phyloP scores from a whole-genome alignment of 2,113 vertebrate genomes.

The Anseranas semipalmata region DNA sequence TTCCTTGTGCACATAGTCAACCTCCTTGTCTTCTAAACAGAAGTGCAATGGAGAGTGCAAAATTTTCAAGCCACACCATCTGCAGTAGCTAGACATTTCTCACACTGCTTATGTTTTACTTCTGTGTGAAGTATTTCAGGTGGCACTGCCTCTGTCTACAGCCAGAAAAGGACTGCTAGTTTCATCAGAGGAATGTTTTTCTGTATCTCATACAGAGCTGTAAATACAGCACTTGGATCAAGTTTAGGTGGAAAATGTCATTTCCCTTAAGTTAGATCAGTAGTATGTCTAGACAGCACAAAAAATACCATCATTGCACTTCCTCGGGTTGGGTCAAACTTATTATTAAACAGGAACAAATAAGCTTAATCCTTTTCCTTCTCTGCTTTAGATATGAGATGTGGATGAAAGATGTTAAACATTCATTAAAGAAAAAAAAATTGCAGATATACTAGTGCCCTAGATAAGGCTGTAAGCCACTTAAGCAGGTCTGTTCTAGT shows the following conservation, averaged over 20 bases:
- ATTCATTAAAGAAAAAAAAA: not conserved
- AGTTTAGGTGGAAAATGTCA: not conserved
- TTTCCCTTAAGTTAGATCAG: not conserved
- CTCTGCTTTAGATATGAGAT: not conserved
- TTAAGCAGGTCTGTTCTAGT: rapidly evolving
- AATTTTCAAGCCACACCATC: not conserved
- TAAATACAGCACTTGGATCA: not conserved
- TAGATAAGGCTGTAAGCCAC: not conserved
- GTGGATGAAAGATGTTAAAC: not conserved
- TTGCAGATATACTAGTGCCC: too few species aligned
- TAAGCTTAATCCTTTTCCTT: not conserved
- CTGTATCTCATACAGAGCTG: not conserved
- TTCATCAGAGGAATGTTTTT: not conserved
- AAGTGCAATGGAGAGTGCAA: not conserved
- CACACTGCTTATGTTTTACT: not conserved
- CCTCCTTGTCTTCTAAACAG: not conserved
- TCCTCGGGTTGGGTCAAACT: not conserved
- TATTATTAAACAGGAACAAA: not conserved
- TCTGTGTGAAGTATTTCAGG: not conserved
- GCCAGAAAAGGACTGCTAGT: not conserved
- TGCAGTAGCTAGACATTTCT: not conserved
- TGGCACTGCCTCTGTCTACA: not conserved
- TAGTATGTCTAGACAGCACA: not conserved
- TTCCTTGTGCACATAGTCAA: not conserved
- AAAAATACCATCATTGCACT: not conserved